Base-by-base conservation (phyloP, 2,888 invertebrate genomes). In the Salticus scenicus region DNA sequence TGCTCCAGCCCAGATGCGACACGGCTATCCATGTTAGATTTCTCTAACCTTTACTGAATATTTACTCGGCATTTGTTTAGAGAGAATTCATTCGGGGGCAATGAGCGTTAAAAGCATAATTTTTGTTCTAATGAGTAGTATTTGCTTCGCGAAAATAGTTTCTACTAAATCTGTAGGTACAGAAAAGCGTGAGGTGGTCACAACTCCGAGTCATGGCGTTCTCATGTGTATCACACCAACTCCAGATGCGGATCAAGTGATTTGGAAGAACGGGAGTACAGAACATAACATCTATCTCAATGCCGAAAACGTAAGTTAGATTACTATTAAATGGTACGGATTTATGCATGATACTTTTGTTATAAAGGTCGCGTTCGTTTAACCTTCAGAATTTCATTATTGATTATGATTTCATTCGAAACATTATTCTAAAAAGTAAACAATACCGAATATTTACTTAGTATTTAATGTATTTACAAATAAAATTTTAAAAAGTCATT, bases 1-100 rank as follows among this genome's bases (percentile, higher is more conserved):
- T 80, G 80, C 73, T 71, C 63, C n/a, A 33, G 30, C 17, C 66
- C 80, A 80, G 80, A 80, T 67, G 80, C 80, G 28, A 41, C 67
- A 28, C 70, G 28, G 42, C 41, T 57, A 20, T 37, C 72, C 78
- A 63, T 79, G 31, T 31, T 63, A 37, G 10, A 37, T 37, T 37
- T 10, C 37, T 57, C 27, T 37, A 57, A n/a, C 33, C 70, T 57
- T 24, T 31, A 24, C 33, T 31, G 33, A 10, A 27, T 20, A 0
- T 42, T 24, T 2, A 0, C 14, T n/a, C n/a, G 30, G 31, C 28
- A 5, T 67, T n/a, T 14, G 17, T 67, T 14, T 27, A 31, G 20
- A 20, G n/a, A n/a, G n/a, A n/a, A n/a, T 24, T 69, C 31, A 4
- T 37, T 10, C 12, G 17, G 17, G 8, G 17, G 41, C 63, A 37